phyloP scores from a whole-genome alignment of 2,888 invertebrate species.

The Trilocha varians region DNA sequence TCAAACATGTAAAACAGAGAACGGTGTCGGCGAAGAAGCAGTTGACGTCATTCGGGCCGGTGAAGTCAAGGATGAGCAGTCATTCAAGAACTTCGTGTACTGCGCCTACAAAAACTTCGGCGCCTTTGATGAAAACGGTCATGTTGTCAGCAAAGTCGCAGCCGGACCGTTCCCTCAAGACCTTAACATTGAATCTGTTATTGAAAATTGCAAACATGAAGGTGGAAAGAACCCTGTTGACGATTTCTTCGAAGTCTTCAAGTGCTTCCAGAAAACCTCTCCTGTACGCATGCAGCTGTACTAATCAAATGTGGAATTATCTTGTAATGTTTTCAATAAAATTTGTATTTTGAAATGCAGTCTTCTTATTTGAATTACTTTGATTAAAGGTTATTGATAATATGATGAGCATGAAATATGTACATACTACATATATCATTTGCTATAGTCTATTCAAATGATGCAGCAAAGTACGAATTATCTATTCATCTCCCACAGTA shows the following conservation, averaged over 20 bases:
- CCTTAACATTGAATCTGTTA: neutral
- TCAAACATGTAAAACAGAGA: too few species aligned
- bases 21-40: constrained; percentile 5
- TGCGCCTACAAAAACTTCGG: neutral
- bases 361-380: too few species aligned
- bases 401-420: too few species aligned
- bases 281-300: constrained; percentile 1
- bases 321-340: too few species aligned
- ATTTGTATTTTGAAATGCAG: too few species aligned
- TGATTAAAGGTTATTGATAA: too few species aligned
- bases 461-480: too few species aligned
- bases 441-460: too few species aligned
- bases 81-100: constrained; percentile 9
- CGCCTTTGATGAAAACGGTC: neutral
- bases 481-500: too few species aligned
- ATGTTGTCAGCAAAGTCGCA: neutral
- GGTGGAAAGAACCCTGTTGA: constrained; percentile 7
- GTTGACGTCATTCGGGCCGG: constrained; percentile 26
- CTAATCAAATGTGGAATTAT: too few species aligned
- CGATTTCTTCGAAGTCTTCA: constrained; percentile 9
- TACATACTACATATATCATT: too few species aligned
- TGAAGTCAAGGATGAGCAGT: constrained; percentile 25
- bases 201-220: constrained; percentile 4
- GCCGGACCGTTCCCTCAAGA: neutral
- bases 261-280: constrained; percentile 13